Evolutionary conservation across 1,140 invertebrate genomes (phyloP).

Genomic region (Chelonus insularis): DNA sequence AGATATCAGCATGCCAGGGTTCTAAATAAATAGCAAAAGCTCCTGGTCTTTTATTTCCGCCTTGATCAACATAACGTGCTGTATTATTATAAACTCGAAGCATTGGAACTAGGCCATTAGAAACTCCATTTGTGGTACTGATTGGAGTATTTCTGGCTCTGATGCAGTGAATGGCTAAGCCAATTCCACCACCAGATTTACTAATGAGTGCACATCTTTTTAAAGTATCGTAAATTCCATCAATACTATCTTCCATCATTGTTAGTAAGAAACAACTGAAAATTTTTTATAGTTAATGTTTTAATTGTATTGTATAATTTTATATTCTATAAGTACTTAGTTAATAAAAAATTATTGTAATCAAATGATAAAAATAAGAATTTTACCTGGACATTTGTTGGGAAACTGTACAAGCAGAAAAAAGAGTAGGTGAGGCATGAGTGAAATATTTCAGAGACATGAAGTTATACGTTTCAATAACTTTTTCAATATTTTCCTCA

Average conservation of each 20-base stretch:
- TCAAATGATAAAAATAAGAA: background rate
- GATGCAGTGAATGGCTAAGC: constrained; percentile 95
- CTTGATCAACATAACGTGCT: constrained; percentile 96
- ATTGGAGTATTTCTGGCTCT: constrained; percentile 90
- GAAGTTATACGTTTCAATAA: constrained; percentile 95
- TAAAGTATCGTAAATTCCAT: constrained; percentile 94
- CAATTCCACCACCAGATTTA: constrained; percentile 97
- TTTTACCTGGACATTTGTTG: constrained; percentile 83
- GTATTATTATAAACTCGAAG: constrained; percentile 95
- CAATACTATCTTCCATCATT: constrained; percentile 95
- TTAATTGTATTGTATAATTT: too few species aligned
- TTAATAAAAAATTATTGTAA: too few species aligned
- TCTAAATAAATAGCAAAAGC: constrained; percentile 99
- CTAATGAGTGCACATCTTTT: constrained; percentile 95
- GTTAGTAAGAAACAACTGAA: constrained; percentile 89
- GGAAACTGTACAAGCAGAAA: constrained; percentile 88
- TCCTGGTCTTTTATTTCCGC: constrained; percentile 95
- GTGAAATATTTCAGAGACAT: constrained; percentile 96
- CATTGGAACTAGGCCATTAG: constrained; percentile 97
- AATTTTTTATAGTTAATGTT: too few species aligned
- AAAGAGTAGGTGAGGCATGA: constrained; percentile 96
- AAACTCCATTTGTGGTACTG: constrained; percentile 91
- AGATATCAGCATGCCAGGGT: constrained; percentile 98
- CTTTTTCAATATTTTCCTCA: constrained; percentile 87
- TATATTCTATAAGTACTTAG: too few species aligned